phyloP scores from a whole-genome alignment of 2,113 vertebrate species.

The Corythaeola cristata region DNA sequence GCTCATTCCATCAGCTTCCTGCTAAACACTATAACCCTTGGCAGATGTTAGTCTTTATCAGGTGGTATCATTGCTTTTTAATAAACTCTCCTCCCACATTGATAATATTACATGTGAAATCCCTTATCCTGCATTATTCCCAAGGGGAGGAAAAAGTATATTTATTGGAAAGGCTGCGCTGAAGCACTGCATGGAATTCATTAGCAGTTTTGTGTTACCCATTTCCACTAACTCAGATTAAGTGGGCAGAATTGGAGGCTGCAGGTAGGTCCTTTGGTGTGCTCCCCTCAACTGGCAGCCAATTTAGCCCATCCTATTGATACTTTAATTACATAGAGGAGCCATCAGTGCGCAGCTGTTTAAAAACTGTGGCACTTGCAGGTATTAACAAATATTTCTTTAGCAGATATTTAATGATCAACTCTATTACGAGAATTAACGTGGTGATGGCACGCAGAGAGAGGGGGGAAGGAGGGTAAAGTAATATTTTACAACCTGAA shows the following conservation, averaged over 20 bases:
- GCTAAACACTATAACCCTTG: constrained; percentile 69
- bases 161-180: constrained; percentile 36
- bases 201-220: background rate
- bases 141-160: constrained; percentile 19
- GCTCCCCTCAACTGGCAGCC: background rate
- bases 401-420: constrained; percentile 64
- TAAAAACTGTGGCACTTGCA: background rate
- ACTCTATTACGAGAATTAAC: constrained; percentile 57
- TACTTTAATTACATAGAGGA: background rate
- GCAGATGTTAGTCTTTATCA: constrained; percentile 66
- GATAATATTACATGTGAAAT: constrained; percentile 54
- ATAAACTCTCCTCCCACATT: constrained; percentile 64
- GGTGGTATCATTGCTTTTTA: constrained; percentile 73
- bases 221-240: background rate
- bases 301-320: background rate
- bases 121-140: constrained; percentile 46
- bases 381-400: constrained; percentile 49
- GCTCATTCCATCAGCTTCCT: constrained; percentile 64
- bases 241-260: background rate
- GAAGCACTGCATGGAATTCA: constrained; percentile 28
- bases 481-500: constrained; percentile 77
- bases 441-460: constrained; percentile 31
- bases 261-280: background rate
- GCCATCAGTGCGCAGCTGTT: background rate
- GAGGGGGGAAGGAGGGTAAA: constrained; percentile 41